Evolutionary conservation across 2,888 invertebrate species (phyloP).

Genomic region (Machimus rusticus): DNA sequence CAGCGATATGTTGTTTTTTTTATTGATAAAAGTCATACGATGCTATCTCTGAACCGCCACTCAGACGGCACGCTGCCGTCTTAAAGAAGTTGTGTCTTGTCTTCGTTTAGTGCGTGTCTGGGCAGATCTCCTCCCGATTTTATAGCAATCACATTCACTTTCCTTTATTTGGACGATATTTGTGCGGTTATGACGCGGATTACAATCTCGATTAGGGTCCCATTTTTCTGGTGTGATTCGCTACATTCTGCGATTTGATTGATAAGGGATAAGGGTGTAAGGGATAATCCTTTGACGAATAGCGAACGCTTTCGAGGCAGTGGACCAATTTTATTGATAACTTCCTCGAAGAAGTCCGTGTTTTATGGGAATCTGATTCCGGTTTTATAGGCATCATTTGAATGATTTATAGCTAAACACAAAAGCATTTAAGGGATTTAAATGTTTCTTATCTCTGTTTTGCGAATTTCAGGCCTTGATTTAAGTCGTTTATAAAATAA

Average conservation of each 20-base stretch:
- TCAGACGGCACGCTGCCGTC: background rate
- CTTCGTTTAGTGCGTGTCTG: background rate
- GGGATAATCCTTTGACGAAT: background rate
- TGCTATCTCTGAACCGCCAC: background rate
- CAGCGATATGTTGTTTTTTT: background rate
- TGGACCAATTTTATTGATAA: background rate
- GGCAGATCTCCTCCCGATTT: background rate
- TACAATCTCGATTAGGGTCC: background rate
- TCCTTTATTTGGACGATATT: background rate
- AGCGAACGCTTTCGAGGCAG: background rate
- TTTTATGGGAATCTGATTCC: background rate
- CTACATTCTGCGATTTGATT: background rate
- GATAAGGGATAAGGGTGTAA: background rate
- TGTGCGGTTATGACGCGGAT: background rate
- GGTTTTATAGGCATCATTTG: background rate
- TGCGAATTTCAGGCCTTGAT: background rate
- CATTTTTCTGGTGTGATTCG: background rate
- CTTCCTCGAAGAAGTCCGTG: background rate
- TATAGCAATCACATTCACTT: constrained; percentile 14
- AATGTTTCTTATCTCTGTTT: background rate
- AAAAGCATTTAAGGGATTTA: background rate
- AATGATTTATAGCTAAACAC: background rate
- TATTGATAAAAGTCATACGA: background rate
- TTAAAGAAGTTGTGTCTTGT: background rate
- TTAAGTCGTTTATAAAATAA: background rate